These are phyloP conservation scores for Xanthia togata DNA, from an alignment of 2,888 invertebrate genomes.

Conservation along the genomic window DNA sequence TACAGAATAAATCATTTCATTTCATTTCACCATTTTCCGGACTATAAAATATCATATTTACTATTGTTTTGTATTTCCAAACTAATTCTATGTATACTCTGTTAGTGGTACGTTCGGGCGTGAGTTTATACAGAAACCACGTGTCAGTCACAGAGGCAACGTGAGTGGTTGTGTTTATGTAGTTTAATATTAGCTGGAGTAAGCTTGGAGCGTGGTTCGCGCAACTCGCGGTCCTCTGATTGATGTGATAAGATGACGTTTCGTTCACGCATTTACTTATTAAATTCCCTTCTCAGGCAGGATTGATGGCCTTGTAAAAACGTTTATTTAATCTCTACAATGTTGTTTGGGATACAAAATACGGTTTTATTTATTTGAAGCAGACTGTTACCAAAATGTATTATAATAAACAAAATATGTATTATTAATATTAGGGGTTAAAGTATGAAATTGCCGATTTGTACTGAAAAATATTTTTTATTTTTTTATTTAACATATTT, in stretches of 20 bases:
- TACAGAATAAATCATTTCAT: too few relatives aligned
- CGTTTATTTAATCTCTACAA: slow-evolving; percentile 15
- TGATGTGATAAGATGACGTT: slow-evolving; percentile 72
- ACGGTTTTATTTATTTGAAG: slow-evolving; percentile 11
- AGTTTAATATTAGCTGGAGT: slow-evolving; percentile 61
- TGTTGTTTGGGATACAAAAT: slow-evolving; percentile 20
- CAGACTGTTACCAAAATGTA: not conserved
- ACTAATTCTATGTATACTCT: slow-evolving; percentile 18
- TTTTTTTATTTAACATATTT: too few relatives aligned
- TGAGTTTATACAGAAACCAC: slow-evolving; percentile 45
- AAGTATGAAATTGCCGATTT: too few relatives aligned
- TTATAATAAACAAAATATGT: not conserved
- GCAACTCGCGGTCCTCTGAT: slow-evolving; percentile 66
- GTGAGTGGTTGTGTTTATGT: slow-evolving; percentile 73
- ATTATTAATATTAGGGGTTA: not conserved
- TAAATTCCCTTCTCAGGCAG: slow-evolving; percentile 62
- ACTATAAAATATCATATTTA: not conserved
- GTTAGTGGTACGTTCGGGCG: slow-evolving; percentile 14
- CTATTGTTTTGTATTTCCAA: not conserved
- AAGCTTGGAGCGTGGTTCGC: slow-evolving; percentile 20
- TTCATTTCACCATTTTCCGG: too few relatives aligned
- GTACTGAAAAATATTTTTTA: too few relatives aligned
- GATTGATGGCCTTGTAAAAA: slow-evolving; percentile 61
- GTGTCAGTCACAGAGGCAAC: slow-evolving; percentile 62
- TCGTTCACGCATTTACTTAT: slow-evolving; percentile 70